Evolutionary conservation across 2,888 invertebrate genomes (phyloP).

Genomic region (Chydorus sphaericus): DNA sequence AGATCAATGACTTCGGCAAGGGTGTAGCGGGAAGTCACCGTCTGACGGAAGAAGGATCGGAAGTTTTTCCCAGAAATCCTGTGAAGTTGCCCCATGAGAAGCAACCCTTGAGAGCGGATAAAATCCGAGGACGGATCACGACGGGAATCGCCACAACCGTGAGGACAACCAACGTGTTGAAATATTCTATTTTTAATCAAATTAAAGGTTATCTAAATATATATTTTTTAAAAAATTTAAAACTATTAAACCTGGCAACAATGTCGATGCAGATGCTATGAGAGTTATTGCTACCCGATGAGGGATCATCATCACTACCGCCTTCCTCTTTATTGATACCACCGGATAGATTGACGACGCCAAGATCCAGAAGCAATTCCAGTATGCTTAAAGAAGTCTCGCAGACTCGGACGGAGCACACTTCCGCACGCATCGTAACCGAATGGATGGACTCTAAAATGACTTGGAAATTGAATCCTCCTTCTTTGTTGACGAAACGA

Average conservation of each 20-base stretch:
- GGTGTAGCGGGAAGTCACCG: conserved; percentile 53
- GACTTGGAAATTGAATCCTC: conserved; percentile 81
- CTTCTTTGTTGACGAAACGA: conserved; percentile 86
- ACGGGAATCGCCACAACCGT: conserved; percentile 73
- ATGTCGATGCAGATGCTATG: conserved; percentile 12
- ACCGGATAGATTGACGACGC: conserved; percentile 35
- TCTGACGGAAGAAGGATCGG: conserved; percentile 48
- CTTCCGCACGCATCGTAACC: conserved; percentile 67
- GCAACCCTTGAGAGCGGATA: conserved; percentile 71
- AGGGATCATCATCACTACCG: background rate
- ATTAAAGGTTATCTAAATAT: conserved; percentile 6
- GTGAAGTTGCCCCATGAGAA: conserved; percentile 57
- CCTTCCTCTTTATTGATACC: background rate
- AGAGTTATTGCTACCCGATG: background rate
- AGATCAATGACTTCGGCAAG: conserved; percentile 78
- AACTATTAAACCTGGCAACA: conserved; percentile 14
- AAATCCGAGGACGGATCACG: conserved; percentile 81
- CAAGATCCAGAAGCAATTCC: conserved; percentile 80
- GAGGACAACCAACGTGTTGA: conserved; percentile 82
- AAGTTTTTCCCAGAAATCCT: conserved; percentile 49
- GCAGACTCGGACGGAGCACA: conserved; percentile 70
- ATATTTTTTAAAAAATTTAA: background rate
- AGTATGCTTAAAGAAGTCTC: conserved; percentile 85
- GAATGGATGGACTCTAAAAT: conserved; percentile 75
- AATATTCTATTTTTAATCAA: conserved; percentile 40